A percentile compares a stretch with the other conserved stretches of the same genome.
These are phyloP conservation scores for Morpho helenor DNA, from an alignment of 2,888 invertebrate genomes.

Conservation along the genomic window DNA sequence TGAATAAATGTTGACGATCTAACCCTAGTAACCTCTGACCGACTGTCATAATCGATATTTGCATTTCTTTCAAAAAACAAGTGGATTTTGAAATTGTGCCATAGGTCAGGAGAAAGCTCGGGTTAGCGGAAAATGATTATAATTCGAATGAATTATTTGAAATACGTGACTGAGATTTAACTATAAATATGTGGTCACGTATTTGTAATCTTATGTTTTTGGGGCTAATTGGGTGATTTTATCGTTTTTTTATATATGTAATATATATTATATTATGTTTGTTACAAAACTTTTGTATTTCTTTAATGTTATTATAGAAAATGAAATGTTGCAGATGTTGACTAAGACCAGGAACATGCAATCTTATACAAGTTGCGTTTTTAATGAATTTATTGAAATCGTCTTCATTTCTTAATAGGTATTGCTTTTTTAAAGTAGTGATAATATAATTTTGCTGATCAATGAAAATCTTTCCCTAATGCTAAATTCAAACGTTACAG, in stretches of 20 bases:
- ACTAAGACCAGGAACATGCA: background rate
- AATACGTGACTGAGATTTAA: conserved; percentile 29
- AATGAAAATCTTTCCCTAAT: no score
- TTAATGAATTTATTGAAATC: no score
- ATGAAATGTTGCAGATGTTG: conserved; percentile 5
- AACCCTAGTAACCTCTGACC: conserved; percentile 47
- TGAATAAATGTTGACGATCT: conserved; percentile 15
- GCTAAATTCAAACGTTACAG: no score
- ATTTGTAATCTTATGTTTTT: conserved; percentile 22
- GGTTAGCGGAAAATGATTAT: conserved; percentile 31
- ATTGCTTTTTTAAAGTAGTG: no score
- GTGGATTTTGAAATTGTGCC: conserved; percentile 56
- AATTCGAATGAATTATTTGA: conserved; percentile 28
- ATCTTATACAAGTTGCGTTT: background rate
- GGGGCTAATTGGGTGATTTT: conserved; percentile 27
- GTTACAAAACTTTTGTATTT: conserved; percentile 6
- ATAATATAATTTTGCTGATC: no score
- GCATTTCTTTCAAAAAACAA: conserved; percentile 51
- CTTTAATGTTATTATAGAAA: conserved; percentile 6
- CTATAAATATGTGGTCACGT: conserved; percentile 30
- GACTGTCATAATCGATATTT: conserved; percentile 44
- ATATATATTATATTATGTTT: conserved; percentile 3
- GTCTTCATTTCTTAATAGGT: no score
- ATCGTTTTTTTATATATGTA: conserved; percentile 8
- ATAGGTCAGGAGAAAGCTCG: conserved; percentile 71